These are phyloP conservation scores for Spheniscus humboldti DNA, from an alignment of 2,797 vertebrate species.

Conservation along the genomic window DNA sequence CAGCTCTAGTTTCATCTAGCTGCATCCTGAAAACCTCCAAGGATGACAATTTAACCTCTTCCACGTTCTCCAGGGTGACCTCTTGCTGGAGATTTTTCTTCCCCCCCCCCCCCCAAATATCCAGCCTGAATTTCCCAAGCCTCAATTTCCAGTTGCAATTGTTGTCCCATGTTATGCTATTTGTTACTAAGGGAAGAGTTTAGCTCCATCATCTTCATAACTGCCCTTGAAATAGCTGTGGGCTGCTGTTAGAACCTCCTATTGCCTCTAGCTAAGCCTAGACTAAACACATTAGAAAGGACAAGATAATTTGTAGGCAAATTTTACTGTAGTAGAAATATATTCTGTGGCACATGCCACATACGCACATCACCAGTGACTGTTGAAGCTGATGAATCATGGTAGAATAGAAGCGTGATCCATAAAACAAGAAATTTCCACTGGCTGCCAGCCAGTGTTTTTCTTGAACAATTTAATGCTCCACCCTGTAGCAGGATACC, in stretches of 20 bases:
- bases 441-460: slow-evolving; percentile 72
- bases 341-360: neutral
- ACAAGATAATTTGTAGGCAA: neutral
- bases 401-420: slow-evolving; percentile 34
- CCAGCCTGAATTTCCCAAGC: neutral
- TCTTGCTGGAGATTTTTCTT: neutral
- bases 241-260: neutral
- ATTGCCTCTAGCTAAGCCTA: neutral
- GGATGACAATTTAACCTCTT: neutral
- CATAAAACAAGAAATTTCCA: slow-evolving; percentile 63
- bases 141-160: neutral
- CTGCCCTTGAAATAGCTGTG: neutral
- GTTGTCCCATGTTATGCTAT: neutral
- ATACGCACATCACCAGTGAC: neutral
- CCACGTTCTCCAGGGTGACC: neutral
- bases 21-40: neutral
- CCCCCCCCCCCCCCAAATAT: neutral
- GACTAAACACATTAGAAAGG: neutral
- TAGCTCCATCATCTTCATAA: neutral
- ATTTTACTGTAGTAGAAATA: neutral
- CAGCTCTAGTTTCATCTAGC: neutral
- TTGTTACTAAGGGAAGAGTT: neutral
- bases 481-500: slow-evolving; percentile 82
- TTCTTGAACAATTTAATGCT: slow-evolving; percentile 65
- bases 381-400: slow-evolving; percentile 33